phyloP scores from a whole-genome alignment of 2,888 invertebrate genomes.

The Girardia tigrina region DNA sequence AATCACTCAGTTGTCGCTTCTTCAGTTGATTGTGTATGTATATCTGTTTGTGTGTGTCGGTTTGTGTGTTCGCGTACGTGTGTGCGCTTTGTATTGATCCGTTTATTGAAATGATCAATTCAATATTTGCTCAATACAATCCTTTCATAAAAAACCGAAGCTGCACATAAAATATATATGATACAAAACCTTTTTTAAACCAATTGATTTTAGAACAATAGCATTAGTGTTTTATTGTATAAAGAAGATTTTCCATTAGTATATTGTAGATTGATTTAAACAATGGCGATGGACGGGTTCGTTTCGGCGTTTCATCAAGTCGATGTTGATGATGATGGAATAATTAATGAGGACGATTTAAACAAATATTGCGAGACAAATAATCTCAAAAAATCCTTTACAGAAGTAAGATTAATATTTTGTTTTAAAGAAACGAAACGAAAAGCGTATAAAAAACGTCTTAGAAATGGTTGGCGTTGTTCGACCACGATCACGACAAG shows the following conservation, averaged over 20 bases:
- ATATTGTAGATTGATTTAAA: background rate
- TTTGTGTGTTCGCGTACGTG: no score
- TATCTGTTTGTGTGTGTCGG: no score
- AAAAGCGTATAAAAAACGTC: background rate
- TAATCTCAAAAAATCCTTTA: background rate
- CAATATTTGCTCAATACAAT: background rate
- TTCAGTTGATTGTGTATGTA: no score
- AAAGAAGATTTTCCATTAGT: background rate
- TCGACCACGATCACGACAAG: constrained; percentile 5
- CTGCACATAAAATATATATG: no score
- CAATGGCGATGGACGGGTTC: constrained; percentile 18
- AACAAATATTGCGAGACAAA: constrained; percentile 17
- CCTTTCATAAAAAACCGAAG: background rate
- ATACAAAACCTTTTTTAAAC: no score
- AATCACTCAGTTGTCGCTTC: no score
- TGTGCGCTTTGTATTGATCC: background rate
- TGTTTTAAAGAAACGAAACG: no score
- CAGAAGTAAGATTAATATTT: background rate
- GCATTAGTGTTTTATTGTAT: background rate
- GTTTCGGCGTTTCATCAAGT: constrained; percentile 29
- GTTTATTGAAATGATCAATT: constrained; percentile 1
- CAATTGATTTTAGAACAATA: background rate
- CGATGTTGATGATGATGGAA: constrained; percentile 28
- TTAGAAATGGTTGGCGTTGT: background rate
- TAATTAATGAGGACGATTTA: constrained; percentile 28